Conservation (phyloP, 2,888 invertebrate species). For the Germaria angustata region DNA sequence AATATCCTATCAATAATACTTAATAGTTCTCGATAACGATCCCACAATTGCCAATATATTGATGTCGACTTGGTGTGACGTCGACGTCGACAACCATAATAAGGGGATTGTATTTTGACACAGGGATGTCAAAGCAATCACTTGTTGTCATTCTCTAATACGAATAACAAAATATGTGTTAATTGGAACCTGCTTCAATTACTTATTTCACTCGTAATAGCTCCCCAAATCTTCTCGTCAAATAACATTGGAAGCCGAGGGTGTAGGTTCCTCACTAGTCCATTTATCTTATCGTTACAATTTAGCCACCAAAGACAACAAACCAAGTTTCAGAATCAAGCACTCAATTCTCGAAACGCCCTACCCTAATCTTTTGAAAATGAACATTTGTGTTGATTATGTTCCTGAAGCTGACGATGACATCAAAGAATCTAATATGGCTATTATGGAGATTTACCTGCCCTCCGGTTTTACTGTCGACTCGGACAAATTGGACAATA, state of each 20-base stretch:
- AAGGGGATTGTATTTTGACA: no score
- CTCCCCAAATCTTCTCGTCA: slow-evolving; percentile 81
- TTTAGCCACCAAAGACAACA: slow-evolving; percentile 91
- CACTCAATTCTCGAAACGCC: slow-evolving; percentile 91
- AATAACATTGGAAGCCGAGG: slow-evolving; percentile 88
- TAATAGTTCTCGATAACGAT: no score
- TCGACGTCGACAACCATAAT: no score
- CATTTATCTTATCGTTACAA: slow-evolving; percentile 90
- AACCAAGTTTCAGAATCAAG: slow-evolving; percentile 92
- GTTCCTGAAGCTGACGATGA: slow-evolving; percentile 68
- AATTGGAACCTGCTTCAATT: background rate
- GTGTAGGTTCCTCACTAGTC: slow-evolving; percentile 88
- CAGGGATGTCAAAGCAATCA: no score
- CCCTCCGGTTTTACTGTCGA: slow-evolving; percentile 96
- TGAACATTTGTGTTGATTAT: slow-evolving; percentile 90
- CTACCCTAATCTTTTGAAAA: slow-evolving; percentile 86
- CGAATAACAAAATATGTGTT: background rate
- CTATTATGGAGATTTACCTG: slow-evolving; percentile 92
- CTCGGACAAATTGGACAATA: slow-evolving; percentile 85
- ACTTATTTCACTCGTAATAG: slow-evolving; percentile 48
- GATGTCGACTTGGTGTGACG: no score
- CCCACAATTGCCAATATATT: no score
- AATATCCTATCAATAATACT: no score
- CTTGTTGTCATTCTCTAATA: no score
- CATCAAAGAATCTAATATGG: slow-evolving; percentile 88